Conservation (phyloP, 2,113 vertebrate species). For the Oplegnathus fasciatus region DNA sequence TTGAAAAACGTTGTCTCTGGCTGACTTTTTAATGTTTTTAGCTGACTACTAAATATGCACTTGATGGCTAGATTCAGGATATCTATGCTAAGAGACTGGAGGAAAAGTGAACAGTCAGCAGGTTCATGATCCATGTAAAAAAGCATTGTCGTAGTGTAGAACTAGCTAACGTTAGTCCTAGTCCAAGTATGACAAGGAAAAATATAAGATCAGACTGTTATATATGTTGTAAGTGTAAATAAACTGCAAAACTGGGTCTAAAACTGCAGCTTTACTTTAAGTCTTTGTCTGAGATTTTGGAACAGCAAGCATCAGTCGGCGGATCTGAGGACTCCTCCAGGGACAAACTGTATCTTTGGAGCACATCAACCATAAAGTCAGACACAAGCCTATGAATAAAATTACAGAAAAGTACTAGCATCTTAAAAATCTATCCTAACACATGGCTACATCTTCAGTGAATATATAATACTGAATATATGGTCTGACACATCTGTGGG, state of each 20-base stretch:
- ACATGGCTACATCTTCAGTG: background rate
- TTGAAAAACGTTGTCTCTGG: background rate
- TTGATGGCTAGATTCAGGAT: background rate
- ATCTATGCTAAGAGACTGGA: too few relatives aligned
- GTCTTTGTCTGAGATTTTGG: slow-evolving; percentile 15
- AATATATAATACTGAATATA: background rate
- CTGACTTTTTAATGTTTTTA: too few relatives aligned
- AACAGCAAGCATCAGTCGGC: background rate
- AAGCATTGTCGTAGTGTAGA: too few relatives aligned
- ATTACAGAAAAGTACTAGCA: background rate
- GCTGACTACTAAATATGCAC: background rate
- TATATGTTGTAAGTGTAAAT: background rate
- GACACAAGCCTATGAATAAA: background rate
- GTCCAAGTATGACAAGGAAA: too few relatives aligned
- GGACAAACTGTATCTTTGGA: slow-evolving; percentile 12
- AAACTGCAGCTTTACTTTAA: background rate
- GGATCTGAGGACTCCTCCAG: background rate
- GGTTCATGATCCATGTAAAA: too few relatives aligned
- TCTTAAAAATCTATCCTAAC: background rate
- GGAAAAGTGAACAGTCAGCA: too few relatives aligned
- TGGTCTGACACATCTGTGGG: background rate
- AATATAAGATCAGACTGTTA: too few relatives aligned
- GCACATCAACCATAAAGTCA: background rate
- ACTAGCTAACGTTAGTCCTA: too few relatives aligned
- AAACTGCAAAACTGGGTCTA: background rate